Conservation (phyloP, 1,140 invertebrate species). For the Solenopsis fugax region DNA sequence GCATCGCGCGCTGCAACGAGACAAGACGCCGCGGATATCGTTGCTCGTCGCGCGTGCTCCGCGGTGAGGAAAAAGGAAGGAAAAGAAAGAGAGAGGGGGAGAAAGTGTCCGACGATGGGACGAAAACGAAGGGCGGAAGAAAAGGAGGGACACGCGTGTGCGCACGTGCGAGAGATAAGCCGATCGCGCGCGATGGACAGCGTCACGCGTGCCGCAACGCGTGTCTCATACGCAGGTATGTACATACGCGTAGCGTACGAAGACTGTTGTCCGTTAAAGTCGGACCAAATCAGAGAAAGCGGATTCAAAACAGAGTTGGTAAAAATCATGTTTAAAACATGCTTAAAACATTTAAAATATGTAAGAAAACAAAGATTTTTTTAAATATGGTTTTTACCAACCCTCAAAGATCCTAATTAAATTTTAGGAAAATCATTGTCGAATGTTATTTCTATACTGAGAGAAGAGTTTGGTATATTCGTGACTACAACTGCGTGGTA, state of each 20-base stretch:
- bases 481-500: no score
- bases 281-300: not conserved
- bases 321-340: no score
- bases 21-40: not conserved
- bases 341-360: no score
- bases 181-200: slow-evolving; percentile 65
- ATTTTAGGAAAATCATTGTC: no score
- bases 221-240: slow-evolving; percentile 32
- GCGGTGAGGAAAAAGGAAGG: not conserved
- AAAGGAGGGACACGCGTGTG: slow-evolving; percentile 50
- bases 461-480: no score
- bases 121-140: slow-evolving; percentile 12
- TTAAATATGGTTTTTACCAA: no score
- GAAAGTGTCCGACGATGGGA: not conserved
- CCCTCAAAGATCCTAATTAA: no score
- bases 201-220: slow-evolving; percentile 64
- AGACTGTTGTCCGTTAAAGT: not conserved
- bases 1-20: slow-evolving; percentile 5
- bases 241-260: not conserved
- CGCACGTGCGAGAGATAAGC: slow-evolving; percentile 68
- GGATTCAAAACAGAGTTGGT: no score
- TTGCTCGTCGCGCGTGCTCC: slow-evolving; percentile 13
- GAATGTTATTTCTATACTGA: no score
- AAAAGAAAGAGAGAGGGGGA: not conserved
- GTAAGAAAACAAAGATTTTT: no score